Conservation (phyloP, 1,140 invertebrate genomes). For the Microplitis demolitor region DNA sequence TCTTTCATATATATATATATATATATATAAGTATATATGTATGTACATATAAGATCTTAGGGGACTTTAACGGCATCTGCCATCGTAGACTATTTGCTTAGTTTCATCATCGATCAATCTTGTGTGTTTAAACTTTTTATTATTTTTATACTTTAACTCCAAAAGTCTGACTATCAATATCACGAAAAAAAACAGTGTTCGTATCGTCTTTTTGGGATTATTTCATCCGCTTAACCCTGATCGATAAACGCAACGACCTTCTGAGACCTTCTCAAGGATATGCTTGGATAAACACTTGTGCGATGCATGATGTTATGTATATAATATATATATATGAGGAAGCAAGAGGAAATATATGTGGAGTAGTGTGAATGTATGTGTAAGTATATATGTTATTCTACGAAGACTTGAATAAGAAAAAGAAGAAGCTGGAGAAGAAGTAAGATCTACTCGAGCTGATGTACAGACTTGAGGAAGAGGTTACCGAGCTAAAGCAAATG, state of each 20-base stretch:
- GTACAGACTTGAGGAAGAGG: slow-evolving; percentile 12
- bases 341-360: too few relatives aligned
- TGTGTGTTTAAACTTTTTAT: background rate
- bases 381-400: background rate
- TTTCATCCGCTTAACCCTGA: slow-evolving; percentile 2
- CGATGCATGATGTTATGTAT: background rate
- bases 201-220: background rate
- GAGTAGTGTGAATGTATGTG: too few relatives aligned
- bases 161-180: too few relatives aligned
- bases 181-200: too few relatives aligned
- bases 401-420: background rate
- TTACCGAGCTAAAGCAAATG: slow-evolving; percentile 37
- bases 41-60: slow-evolving; percentile 1
- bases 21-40: background rate
- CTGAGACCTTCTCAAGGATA: slow-evolving; percentile 31
- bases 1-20: background rate
- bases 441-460: background rate
- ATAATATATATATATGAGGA: too few relatives aligned
- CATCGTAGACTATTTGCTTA: slow-evolving; percentile 15
- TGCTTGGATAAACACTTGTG: slow-evolving; percentile 17
- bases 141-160: too few relatives aligned
- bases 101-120: slow-evolving; percentile 18
- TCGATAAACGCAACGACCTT: slow-evolving; percentile 8
- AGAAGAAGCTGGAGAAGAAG: background rate
- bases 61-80: slow-evolving; percentile 28